Base-by-base conservation (phyloP, 2,113 vertebrate genomes). In the Datnioides undecimradiatus region DNA sequence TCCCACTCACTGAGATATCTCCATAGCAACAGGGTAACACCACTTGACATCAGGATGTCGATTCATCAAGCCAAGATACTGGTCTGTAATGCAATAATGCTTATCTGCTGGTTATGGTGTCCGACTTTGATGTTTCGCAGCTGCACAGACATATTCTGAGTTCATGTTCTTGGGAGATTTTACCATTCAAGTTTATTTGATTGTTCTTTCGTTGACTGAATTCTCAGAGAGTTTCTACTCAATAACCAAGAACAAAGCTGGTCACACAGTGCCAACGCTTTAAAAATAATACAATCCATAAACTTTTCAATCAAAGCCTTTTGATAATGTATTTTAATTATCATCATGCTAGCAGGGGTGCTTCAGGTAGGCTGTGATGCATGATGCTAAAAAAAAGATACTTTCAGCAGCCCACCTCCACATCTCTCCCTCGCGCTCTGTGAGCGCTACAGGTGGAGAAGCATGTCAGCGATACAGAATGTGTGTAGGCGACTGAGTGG, bases 401-500 rank as follows among this genome's bases (percentile, higher is more conserved):
- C 74, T 81, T 82, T 70, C 1, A 70, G 79, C 48, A 38, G 25
- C 60, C 88, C 76, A 45, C 82, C 74, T 66, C 62, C 74, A 46
- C 64, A 65, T 73, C 58, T 59, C 62, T 65, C 46, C 7, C 29
- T 84, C 31, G 11, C 33, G 83, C 65, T 59, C 52, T 83, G 52
- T 11, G 59, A 66, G 52, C 63, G 41, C 7, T 60, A 81, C 77
- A 87, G 80, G 85, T 92, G 89, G 57, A 86, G 73, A 76, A 81
- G 76, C 76, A 73, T 40, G 80, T 79, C 82, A 82, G 72, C 25
- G 29, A 41, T 68, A 19, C 81, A 84, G 84, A 69, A 75, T 79
- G 71, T 80, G 84, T 69, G 87, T 83, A 40, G 88, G 92, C 58
- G 45, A 25, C 25, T 0, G 72, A 60, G 93, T 82, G 86, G 90